Percentiles rank a stretch among this genome's conserved stretches.
These are phyloP conservation scores for Dyspetes luteomarginatus DNA, from an alignment of 2,888 invertebrate species.

Conservation along the genomic window DNA sequence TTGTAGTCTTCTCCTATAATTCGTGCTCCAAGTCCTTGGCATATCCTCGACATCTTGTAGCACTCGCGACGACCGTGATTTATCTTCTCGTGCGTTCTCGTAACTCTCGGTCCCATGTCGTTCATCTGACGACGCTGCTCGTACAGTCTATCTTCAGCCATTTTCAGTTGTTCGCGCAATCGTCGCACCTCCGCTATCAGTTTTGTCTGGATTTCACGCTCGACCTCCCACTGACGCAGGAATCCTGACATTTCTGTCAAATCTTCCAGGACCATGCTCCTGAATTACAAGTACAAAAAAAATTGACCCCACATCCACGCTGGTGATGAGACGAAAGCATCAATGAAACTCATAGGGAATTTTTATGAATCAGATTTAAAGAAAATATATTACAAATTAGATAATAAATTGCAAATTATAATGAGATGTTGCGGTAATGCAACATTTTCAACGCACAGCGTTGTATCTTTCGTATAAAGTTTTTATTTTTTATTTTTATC, in stretches of 20 bases:
- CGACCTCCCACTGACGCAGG: constrained; percentile 79
- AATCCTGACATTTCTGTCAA: constrained; percentile 79
- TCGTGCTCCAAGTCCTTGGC: constrained; percentile 77
- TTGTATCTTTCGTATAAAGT: too few relatives aligned
- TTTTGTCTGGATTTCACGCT: constrained; percentile 76
- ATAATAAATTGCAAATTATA: too few relatives aligned
- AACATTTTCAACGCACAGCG: too few relatives aligned
- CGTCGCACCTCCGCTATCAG: constrained; percentile 76
- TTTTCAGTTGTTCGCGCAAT: constrained; percentile 75
- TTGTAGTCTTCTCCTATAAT: constrained; percentile 78
- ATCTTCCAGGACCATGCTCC: constrained; percentile 79
- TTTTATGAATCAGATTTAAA: too few relatives aligned
- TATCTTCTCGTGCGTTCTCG: constrained; percentile 75
- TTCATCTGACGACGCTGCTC: constrained; percentile 76
- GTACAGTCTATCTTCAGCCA: constrained; percentile 76
- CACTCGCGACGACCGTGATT: constrained; percentile 78
- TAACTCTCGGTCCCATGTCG: constrained; percentile 75
- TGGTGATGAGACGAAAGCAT: too few relatives aligned
- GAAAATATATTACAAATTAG: too few relatives aligned
- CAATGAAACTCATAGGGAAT: too few relatives aligned
- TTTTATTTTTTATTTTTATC: too few relatives aligned
- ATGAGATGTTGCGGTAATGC: too few relatives aligned
- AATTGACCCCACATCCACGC: too few relatives aligned
- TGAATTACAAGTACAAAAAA: constrained; percentile 62
- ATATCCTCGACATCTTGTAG: constrained; percentile 77